Evolutionary conservation across 1,140 invertebrate species (phyloP).

Genomic region (Mycetomoellerius zeteki): DNA sequence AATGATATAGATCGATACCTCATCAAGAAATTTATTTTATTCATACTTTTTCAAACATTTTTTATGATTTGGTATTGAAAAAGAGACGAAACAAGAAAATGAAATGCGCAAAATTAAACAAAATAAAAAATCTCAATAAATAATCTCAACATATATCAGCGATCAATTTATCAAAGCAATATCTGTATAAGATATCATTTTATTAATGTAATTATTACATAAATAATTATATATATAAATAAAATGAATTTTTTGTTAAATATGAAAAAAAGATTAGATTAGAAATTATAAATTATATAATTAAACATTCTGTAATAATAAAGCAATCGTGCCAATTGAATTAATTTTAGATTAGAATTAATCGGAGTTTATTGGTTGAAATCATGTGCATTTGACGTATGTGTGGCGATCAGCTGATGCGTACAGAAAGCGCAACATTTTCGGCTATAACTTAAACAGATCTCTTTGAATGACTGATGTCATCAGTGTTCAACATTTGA

Average conservation of each 20-base stretch:
- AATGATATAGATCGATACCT: background rate
- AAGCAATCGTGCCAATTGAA: background rate
- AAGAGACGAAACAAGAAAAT: background rate
- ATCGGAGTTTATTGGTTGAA: background rate
- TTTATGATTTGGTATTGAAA: background rate
- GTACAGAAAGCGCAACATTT: background rate
- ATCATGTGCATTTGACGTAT: background rate
- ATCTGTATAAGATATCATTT: background rate
- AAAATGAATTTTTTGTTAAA: background rate
- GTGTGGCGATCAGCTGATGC: constrained; percentile 11
- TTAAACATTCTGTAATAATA: background rate
- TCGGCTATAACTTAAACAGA: background rate
- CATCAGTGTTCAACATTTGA: background rate
- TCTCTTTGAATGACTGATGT: constrained; percentile 1
- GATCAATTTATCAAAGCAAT: background rate
- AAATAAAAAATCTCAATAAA: background rate
- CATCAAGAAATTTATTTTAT: background rate
- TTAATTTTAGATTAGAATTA: background rate
- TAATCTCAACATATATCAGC: background rate
- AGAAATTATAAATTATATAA: background rate
- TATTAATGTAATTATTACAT: background rate
- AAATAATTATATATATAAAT: background rate
- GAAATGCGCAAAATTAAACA: background rate
- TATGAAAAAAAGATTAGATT: background rate
- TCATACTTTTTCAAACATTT: background rate